Evolutionary conservation across 2,797 vertebrate genomes (phyloP).

Genomic region (Gastrophryne carolinensis): DNA sequence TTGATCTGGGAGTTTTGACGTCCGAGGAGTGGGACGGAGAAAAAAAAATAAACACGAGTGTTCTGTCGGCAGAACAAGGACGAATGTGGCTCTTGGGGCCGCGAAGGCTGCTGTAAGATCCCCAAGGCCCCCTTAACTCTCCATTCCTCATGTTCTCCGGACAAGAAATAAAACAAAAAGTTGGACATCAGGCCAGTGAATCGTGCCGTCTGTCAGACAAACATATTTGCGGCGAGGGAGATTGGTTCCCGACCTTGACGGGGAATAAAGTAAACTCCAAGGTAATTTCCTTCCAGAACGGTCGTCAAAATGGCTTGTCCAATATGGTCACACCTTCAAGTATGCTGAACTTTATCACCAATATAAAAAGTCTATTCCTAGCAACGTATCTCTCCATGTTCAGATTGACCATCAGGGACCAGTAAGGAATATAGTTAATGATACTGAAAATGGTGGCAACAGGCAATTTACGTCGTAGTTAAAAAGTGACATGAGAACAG

Average conservation of each 20-base stretch:
- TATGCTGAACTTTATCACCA: neutral
- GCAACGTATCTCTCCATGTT: neutral
- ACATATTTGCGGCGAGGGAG: neutral
- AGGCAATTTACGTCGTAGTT: neutral
- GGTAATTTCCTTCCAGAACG: neutral
- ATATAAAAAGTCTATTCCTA: conserved; percentile 23
- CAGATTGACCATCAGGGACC: neutral
- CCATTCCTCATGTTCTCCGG: neutral
- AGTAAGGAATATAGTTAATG: conserved; percentile 2
- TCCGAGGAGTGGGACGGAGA: neutral
- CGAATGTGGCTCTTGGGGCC: neutral
- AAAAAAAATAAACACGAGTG: neutral
- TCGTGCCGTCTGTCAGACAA: neutral
- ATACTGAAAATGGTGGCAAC: neutral
- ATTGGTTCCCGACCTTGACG: neutral
- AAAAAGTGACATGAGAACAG: conserved; percentile 3
- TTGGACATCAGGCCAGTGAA: neutral
- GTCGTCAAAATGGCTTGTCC: neutral
- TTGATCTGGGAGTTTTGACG: neutral
- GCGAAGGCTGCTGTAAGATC: neutral
- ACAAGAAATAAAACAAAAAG: conserved; percentile 7
- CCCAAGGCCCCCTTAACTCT: neutral
- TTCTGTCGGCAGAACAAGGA: neutral
- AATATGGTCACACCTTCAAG: neutral
- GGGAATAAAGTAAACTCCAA: neutral